Evolutionary conservation across 2,888 invertebrate genomes (phyloP).

Genomic region (Drosophila kambysellisi): DNA sequence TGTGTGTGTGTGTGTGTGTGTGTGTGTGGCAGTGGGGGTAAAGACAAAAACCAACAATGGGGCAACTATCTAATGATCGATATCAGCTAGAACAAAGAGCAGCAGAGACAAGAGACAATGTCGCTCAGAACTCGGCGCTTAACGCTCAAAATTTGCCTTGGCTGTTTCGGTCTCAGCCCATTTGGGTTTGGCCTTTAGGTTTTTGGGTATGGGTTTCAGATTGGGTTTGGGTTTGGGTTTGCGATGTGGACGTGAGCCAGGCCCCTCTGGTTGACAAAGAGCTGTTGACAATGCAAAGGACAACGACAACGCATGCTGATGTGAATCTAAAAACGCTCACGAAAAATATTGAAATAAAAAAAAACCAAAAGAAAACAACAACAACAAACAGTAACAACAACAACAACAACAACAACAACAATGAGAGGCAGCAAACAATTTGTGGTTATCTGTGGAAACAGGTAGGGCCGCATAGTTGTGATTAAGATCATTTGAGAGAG

Average conservation of each 20-base stretch:
- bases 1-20: slow-evolving; percentile 12
- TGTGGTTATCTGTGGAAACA: slow-evolving; percentile 73
- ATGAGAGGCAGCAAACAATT: slow-evolving; percentile 65
- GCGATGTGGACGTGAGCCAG: slow-evolving; percentile 62
- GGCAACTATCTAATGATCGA: slow-evolving; percentile 79
- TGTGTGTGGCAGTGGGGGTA: slow-evolving; percentile 14
- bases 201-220: slow-evolving; percentile 1
- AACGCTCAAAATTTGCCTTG: slow-evolving; percentile 46
- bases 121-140: slow-evolving; percentile 29
- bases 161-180: slow-evolving; percentile 42
- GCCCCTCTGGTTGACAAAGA: slow-evolving; percentile 70
- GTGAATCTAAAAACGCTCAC: slow-evolving; percentile 68
- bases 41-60: slow-evolving; percentile 54
- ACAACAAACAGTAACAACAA: slow-evolving; percentile 27
- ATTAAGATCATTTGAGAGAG: slow-evolving; percentile 60
- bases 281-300: slow-evolving; percentile 75
- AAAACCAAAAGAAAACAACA: slow-evolving; percentile 22
- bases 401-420: slow-evolving; percentile 36
- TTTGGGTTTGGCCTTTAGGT: slow-evolving; percentile 10
- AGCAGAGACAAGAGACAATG: slow-evolving; percentile 55
- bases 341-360: slow-evolving; percentile 57
- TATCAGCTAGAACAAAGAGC: slow-evolving; percentile 78
- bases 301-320: slow-evolving; percentile 70
- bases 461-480: slow-evolving; percentile 53
- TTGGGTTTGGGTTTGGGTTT: slow-evolving; percentile 9